Percentiles rank a stretch among this genome's conserved stretches.
Conservation (phyloP, 2,888 invertebrate genomes). For the Creontiades dilutus region DNA sequence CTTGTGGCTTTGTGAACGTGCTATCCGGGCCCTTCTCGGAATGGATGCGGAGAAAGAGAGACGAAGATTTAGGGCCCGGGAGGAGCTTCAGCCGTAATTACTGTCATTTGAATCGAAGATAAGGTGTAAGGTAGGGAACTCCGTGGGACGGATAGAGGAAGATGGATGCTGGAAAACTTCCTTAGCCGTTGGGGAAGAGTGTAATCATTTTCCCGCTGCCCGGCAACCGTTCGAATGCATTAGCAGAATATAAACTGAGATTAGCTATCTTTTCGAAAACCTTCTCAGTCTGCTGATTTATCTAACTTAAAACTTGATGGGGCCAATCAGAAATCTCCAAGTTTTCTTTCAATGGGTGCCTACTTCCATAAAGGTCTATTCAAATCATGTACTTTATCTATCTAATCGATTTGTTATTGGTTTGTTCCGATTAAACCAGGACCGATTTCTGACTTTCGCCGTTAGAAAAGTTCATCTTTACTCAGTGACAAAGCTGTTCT, state of each 20-base stretch:
- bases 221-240: background rate
- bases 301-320: background rate
- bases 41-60: background rate
- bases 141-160: background rate
- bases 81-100: slow-evolving; percentile 20
- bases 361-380: too few species aligned
- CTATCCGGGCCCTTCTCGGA: background rate
- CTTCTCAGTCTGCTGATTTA: background rate
- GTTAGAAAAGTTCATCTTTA: too few species aligned
- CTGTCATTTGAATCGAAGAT: slow-evolving; percentile 42
- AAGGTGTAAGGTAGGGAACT: slow-evolving; percentile 32
- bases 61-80: slow-evolving; percentile 16
- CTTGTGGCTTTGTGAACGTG: slow-evolving; percentile 19
- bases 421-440: too few species aligned
- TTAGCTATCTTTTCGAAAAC: background rate
- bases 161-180: slow-evolving; percentile 30
- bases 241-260: slow-evolving; percentile 28
- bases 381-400: too few species aligned
- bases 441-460: too few species aligned
- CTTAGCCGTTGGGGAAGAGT: slow-evolving; percentile 17
- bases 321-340: background rate
- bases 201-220: slow-evolving; percentile 18
- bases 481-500: too few species aligned
- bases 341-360: too few species aligned
- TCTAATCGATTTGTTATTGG: too few species aligned